Base-by-base conservation (phyloP, 2,888 invertebrate genomes). In the Eristalinus aeneus region DNA sequence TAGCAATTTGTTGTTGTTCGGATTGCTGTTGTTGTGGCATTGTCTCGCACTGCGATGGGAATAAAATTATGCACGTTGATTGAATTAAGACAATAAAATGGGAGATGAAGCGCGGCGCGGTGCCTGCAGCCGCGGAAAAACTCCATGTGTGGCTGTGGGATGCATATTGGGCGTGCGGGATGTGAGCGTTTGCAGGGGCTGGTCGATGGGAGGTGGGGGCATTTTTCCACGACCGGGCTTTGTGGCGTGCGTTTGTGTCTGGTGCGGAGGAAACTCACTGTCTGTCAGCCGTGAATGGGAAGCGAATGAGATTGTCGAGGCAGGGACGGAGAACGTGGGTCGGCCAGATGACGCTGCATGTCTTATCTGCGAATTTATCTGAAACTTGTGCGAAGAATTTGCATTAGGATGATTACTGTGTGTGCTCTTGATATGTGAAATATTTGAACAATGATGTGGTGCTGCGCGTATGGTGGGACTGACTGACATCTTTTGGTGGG, bases 51-150 rank as follows among this genome's bases (percentile, higher is more conserved):
- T 20, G 65, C 71, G 79, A 36, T 83, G 83, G 87, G 82, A 83
- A 83, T 75, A 60, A 71, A 87, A 87, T 79, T 87, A 87, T 83
- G 75, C 87, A 83, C 67, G 78, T 87, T 87, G 78, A 87, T 87
- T 83, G 83, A 87, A 87, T 83, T 83, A 87, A 87, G 87, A 83
- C 87, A 87, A 87, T 87, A 87, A 87, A 87, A 83, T 87, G 72
- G 75, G 54, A 81, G 76, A 68, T 72, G 76, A 64, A 76, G 72
- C 72, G n/a, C 53, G 64, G 46, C 36, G 56, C 54, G 32, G 77
- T 31, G 27, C 31, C 60, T n/a, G 5, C 60, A 60, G 60, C 60
- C 31, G 23, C n/a, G 68, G 27, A 32, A 68, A 72, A 69, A 81
- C 86, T 86, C 34, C 86, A 81, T 81, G 81, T 86, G 85, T 73